Evolutionary conservation across 1,140 invertebrate genomes (phyloP), one percentile per base, ranked within the genome.

Genomic region (Anastrepha ludens): DNA sequence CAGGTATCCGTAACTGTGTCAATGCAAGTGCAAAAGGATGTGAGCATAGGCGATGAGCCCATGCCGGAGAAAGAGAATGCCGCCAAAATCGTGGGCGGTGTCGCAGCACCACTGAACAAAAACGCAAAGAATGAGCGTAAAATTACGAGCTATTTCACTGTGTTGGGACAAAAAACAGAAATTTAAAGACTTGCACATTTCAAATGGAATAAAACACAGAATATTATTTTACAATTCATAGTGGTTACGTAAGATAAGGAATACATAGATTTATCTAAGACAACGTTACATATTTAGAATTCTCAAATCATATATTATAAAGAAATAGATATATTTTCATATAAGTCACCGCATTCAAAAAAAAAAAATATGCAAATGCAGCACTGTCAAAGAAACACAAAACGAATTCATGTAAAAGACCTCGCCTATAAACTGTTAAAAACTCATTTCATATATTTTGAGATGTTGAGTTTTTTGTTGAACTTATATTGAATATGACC

Each of bases 141-240:
- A 88, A 91, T 92, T 11, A 90, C 90, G 39, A 92, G 91, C 87
- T 92, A 91, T 88, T 92, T 92, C 50, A 92, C 91, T 11, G 91
- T 92, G 41, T 89, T 92, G 65, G 91, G 91, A 7, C 91, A 92
- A 86, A 90, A 92, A 88, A 89, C 91, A 87, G 91, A 92, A 89
- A 87, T 91, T 81, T 90, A 91, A 87, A 74, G 62, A 92, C 91
- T 81, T 81, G 74, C 74, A 81, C 74, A 81, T 81, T 81, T 81
- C 47, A 81, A 81, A 81, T 81, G 74, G 74, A 55, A 58, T 15
- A 67, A 39, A 55, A 55, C 15, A n/a, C 44, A 81, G 47, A 50
- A 81, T 81, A 92, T 90, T 89, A 17, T 70, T 88, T 87, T 81
- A 89, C 86, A 87, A 88, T 89, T 91, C 90, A 91, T 87, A 87